Conservation (phyloP, 1,140 invertebrate species). For the Lepidurus couesii region DNA sequence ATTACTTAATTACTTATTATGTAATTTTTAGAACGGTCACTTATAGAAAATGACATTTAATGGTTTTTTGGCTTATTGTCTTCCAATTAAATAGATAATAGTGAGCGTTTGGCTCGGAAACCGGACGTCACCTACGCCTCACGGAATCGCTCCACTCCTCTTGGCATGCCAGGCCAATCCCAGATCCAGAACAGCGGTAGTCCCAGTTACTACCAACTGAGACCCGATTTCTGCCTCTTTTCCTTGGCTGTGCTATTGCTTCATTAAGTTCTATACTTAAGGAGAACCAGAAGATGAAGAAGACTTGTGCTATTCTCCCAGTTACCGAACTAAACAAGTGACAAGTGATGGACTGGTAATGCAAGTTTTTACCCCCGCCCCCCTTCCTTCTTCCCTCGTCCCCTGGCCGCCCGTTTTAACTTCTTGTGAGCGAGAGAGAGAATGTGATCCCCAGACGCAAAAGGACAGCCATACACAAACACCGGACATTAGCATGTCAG, state of each 20-base stretch:
- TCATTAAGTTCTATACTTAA: not conserved
- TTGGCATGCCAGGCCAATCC: not conserved
- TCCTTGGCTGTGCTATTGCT: not conserved
- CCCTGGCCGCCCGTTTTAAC: not conserved
- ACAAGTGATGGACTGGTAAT: constrained; percentile 7
- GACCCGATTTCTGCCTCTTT: not conserved
- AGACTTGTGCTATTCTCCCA: not conserved
- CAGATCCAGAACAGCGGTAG: not conserved
- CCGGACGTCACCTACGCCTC: not conserved
- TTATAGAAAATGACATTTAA: no score
- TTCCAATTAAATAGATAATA: constrained; percentile 3
- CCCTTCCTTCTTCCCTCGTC: not conserved
- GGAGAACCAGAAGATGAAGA: not conserved
- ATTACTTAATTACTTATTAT: no score
- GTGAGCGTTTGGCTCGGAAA: constrained; percentile 1
- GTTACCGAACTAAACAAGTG: not conserved
- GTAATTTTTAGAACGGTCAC: no score
- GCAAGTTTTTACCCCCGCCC: not conserved
- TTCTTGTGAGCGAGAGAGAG: not conserved
- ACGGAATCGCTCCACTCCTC: not conserved
- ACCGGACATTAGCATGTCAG: constrained; percentile 14
- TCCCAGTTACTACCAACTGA: not conserved
- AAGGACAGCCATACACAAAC: not conserved
- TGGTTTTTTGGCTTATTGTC: not conserved
- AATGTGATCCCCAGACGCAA: not conserved